Conservation (phyloP, 2,888 invertebrate species). For the Sabatieria punctata region DNA sequence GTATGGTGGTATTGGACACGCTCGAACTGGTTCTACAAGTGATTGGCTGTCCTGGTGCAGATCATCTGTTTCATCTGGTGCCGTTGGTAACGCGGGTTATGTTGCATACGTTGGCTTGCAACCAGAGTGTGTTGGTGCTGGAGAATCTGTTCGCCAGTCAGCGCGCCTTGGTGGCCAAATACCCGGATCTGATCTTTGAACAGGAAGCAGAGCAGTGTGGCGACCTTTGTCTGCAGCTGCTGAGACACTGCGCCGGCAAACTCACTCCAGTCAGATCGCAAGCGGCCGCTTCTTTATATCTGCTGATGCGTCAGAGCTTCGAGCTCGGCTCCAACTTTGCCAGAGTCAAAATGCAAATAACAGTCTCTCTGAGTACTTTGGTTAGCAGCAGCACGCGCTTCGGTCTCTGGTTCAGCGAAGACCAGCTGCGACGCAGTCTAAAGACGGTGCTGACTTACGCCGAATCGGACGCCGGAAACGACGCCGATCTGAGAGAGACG, state of each 20-base stretch:
- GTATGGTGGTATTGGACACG: slow-evolving; percentile 52
- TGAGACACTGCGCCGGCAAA: slow-evolving; percentile 81
- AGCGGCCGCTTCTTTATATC: slow-evolving; percentile 80
- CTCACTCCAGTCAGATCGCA: slow-evolving; percentile 53
- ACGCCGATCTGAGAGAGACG: slow-evolving; percentile 10
- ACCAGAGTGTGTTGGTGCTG: slow-evolving; percentile 72
- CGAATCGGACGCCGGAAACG: slow-evolving; percentile 66
- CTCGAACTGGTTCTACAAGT: slow-evolving; percentile 67
- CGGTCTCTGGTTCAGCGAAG: slow-evolving; percentile 17
- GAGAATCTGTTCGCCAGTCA: slow-evolving; percentile 84
- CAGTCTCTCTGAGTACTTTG: slow-evolving; percentile 83
- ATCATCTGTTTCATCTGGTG: slow-evolving; percentile 35
- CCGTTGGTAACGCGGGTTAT: slow-evolving; percentile 65
- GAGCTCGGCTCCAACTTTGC: slow-evolving; percentile 53
- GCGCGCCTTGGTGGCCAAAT: slow-evolving; percentile 71
- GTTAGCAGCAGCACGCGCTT: slow-evolving; percentile 45
- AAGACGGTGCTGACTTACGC: slow-evolving; percentile 88
- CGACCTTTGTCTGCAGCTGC: slow-evolving; percentile 67
- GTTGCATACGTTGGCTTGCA: slow-evolving; percentile 68
- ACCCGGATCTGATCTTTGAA: slow-evolving; percentile 67
- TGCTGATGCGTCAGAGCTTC: slow-evolving; percentile 69
- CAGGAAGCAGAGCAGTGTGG: slow-evolving; percentile 75
- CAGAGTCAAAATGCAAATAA: slow-evolving; percentile 90
- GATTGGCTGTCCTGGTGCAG: slow-evolving; percentile 12
- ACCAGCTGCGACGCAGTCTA: slow-evolving; percentile 36